Evolutionary conservation across 2,797 vertebrate species (phyloP).

Genomic region (Poeciliopsis infans): DNA sequence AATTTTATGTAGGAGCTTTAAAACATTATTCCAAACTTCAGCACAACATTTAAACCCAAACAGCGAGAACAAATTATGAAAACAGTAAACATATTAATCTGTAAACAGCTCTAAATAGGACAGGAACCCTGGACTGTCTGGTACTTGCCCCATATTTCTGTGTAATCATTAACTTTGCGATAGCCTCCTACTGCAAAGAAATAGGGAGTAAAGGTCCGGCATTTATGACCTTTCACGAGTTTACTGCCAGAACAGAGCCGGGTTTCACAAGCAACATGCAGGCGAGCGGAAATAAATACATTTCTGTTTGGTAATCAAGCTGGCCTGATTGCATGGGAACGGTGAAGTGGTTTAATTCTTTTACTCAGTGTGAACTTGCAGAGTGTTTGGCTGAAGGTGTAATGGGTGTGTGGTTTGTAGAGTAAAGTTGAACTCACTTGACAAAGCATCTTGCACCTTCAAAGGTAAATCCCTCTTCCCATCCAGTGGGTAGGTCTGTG

Average conservation of each 20-base stretch:
- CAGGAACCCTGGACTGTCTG: slow-evolving; percentile 41
- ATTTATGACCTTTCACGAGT: slow-evolving; percentile 38
- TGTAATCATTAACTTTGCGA: slow-evolving; percentile 78
- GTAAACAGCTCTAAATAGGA: slow-evolving; percentile 47
- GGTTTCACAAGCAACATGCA: slow-evolving; percentile 14
- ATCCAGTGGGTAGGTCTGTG: slow-evolving; percentile 95
- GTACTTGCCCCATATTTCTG: slow-evolving; percentile 57
- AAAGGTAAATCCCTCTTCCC: slow-evolving; percentile 98
- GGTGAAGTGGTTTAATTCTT: slow-evolving; percentile 20
- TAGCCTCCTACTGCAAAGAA: slow-evolving; percentile 38
- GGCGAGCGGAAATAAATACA: slow-evolving; percentile 12
- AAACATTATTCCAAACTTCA: slow-evolving; percentile 32
- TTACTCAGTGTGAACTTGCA: neutral
- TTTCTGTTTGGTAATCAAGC: slow-evolving; percentile 10
- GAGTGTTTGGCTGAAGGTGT: slow-evolving; percentile 10
- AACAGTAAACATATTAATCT: slow-evolving; percentile 43
- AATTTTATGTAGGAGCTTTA: slow-evolving; percentile 4
- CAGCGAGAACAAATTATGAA: slow-evolving; percentile 46
- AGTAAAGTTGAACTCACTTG: slow-evolving; percentile 87
- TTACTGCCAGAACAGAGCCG: slow-evolving; percentile 10
- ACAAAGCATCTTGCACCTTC: slow-evolving; percentile 98
- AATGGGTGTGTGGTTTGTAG: slow-evolving; percentile 10
- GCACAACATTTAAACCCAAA: slow-evolving; percentile 36
- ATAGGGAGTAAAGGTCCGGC: slow-evolving; percentile 69
- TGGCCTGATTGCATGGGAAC: neutral